Base-by-base conservation (phyloP, 2,797 vertebrate genomes). In the Malacoctenus gilli region DNA sequence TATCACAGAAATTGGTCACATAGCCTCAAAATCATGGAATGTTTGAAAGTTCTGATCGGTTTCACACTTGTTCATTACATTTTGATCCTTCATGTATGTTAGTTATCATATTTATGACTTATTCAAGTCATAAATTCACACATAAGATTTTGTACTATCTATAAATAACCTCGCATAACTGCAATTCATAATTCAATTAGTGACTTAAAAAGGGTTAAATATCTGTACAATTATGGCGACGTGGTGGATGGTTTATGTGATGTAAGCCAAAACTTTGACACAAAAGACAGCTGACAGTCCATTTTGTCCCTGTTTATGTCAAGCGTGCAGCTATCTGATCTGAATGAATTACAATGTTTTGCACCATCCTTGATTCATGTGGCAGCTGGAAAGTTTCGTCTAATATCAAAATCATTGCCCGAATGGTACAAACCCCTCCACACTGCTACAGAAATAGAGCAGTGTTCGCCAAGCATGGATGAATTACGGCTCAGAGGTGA, bases 391-490 rank as follows among this genome's bases (percentile, higher is more conserved):
- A 74, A 28, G 67, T 80, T 71, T 35, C 64, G 66, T 50, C 67
- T 73, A 64, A 75, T 71, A 79, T 74, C 52, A 48, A 74, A 75
- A 80, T 59, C 30, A 77, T 58, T 65, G 55, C 30, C 43, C 55
- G 47, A 73, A 77, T 67, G 54, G 53, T 56, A n/a, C n/a, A 65
- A 71, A 73, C 41, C 38, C 25, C 28, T 34, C 18, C 52, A 59
- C 47, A 12, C 7, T 21, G 64, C 43, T 41, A 23, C 42, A 64
- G 53, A 72, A 66, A 59, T 34, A 38, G 41, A 67, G 60, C 68
- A 38, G 36, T 54, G 39, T 63, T 80, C 59, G 61, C 13, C 11
- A 41, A 18, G 20, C 56, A 58, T 59, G 40, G 61, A 57, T 79
- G 71, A 81, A 43, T 77, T 63, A 77, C 55, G 52, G 57, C 62